phyloP scores from a whole-genome alignment of 2,888 invertebrate genomes.

The Oegoconia quadripuncta region DNA sequence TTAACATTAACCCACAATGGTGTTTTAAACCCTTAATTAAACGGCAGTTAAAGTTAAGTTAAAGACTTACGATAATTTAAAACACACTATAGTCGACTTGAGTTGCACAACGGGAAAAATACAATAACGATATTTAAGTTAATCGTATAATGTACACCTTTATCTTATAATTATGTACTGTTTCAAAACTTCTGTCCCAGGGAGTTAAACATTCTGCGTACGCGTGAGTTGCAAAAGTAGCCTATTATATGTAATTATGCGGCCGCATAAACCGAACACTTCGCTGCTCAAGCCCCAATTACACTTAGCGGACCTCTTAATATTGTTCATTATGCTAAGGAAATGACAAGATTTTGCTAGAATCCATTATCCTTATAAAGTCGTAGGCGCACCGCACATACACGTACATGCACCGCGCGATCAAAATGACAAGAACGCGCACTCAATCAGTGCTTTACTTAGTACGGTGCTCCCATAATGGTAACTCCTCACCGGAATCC shows the following conservation, averaged over 20 bases:
- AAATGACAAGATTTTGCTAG: constrained; percentile 67
- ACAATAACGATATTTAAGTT: constrained; percentile 38
- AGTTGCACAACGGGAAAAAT: constrained; percentile 15
- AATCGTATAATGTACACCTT: constrained; percentile 44
- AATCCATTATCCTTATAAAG: constrained; percentile 58
- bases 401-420: constrained; percentile 20
- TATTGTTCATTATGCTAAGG: constrained; percentile 71
- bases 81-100: not conserved
- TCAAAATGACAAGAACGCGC: constrained; percentile 23
- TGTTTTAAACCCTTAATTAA: no score
- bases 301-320: constrained; percentile 66
- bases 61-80: no score
- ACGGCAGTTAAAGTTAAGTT: no score
- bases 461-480: constrained; percentile 33
- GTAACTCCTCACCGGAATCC: constrained; percentile 27
- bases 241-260: constrained; percentile 72
- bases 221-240: constrained; percentile 67
- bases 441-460: constrained; percentile 28
- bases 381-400: constrained; percentile 21
- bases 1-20: no score
- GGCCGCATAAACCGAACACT: constrained; percentile 68
- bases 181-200: constrained; percentile 62
- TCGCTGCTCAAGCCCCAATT: constrained; percentile 65
- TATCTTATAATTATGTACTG: constrained; percentile 47
- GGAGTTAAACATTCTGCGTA: constrained; percentile 62